These are phyloP conservation scores for Scaptomyza cyrtandrae DNA, from an alignment of 2,888 invertebrate genomes.

Conservation along the genomic window DNA sequence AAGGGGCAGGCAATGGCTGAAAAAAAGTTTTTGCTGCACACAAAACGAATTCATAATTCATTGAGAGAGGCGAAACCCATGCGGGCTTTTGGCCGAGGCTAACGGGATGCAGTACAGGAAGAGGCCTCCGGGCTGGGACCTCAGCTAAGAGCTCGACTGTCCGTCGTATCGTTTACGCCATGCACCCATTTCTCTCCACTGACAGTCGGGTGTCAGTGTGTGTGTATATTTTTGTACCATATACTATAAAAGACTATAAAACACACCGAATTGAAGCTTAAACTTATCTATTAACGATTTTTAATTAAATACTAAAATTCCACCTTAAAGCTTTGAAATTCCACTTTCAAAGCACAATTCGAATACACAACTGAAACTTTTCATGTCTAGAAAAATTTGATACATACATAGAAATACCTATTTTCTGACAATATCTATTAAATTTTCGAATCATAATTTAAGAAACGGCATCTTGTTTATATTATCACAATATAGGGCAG, in stretches of 20 bases:
- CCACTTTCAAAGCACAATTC: no score
- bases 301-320: no score
- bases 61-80: conserved; percentile 47
- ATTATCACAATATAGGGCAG: conserved; percentile 7
- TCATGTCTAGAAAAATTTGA: no score
- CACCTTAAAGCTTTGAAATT: no score
- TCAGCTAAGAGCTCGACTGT: conserved; percentile 31
- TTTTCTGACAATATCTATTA: no score
- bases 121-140: conserved; percentile 23
- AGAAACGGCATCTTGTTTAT: no score
- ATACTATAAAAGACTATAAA: neutral
- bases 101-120: conserved; percentile 7
- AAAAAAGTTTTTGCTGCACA: conserved; percentile 51
- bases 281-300: neutral
- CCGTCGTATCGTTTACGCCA: conserved; percentile 60
- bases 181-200: conserved; percentile 29
- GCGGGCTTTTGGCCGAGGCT: conserved; percentile 9
- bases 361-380: no score
- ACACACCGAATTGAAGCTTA: neutral
- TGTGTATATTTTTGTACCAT: conserved; percentile 14
- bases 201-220: neutral
- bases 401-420: no score
- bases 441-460: no score
- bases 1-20: conserved; percentile 9
- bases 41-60: conserved; percentile 75